Conservation (phyloP, 1,140 invertebrate species). For the Neodiprion fabricii region DNA sequence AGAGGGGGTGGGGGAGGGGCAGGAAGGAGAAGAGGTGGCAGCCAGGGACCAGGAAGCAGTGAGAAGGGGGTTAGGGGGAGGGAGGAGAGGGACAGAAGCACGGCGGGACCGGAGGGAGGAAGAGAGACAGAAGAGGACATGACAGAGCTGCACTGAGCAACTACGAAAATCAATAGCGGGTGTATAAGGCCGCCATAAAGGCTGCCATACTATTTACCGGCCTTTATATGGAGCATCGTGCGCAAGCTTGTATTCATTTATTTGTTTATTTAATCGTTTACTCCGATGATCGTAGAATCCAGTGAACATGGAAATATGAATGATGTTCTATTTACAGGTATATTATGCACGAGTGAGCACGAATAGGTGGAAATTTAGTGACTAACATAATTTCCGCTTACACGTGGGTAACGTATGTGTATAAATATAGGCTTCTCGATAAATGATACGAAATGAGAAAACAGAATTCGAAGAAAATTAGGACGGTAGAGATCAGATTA, state of each 20-base stretch:
- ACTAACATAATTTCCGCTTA: background rate
- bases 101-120: conserved; percentile 10
- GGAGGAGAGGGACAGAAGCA: conserved; percentile 31
- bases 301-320: no score
- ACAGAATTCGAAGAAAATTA: no score
- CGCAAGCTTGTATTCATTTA: background rate
- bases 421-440: background rate
- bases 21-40: background rate
- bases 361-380: background rate
- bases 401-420: background rate
- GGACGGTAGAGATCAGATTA: no score
- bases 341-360: background rate
- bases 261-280: background rate
- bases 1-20: background rate
- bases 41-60: background rate
- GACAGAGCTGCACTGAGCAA: conserved; percentile 34
- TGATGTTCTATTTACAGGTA: no score
- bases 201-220: background rate
- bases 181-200: conserved; percentile 10
- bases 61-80: conserved; percentile 21
- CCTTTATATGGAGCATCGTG: background rate
- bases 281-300: no score
- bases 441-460: no score
- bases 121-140: conserved; percentile 31
- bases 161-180: conserved; percentile 49